Evolutionary conservation across 2,113 vertebrate species (phyloP).

Genomic region (Lipophrys pholis): DNA sequence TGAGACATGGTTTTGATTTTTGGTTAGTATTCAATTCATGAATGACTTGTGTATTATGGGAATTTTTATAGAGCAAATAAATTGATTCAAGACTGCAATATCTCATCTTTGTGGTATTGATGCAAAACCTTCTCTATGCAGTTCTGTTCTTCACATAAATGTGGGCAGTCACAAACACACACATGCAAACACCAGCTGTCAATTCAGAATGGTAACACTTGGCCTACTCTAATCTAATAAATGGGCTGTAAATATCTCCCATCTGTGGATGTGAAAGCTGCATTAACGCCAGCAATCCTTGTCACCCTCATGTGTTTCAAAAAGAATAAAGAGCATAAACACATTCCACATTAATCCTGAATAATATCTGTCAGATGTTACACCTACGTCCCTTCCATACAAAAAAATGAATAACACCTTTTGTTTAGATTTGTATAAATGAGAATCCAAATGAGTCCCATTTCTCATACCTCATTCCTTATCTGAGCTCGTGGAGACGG

Average conservation of each 20-base stretch:
- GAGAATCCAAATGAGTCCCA: not conserved
- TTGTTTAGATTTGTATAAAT: not conserved
- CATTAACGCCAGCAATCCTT: slow-evolving; percentile 30
- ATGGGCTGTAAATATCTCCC: slow-evolving; percentile 60
- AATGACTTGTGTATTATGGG: not conserved
- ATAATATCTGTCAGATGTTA: slow-evolving; percentile 37
- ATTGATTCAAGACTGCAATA: too few species aligned
- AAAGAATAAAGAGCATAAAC: slow-evolving; percentile 28
- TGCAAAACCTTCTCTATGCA: not conserved
- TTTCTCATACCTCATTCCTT: slow-evolving; percentile 72
- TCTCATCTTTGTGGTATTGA: not conserved
- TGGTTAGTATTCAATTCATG: too few species aligned
- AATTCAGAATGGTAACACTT: slow-evolving; percentile 42
- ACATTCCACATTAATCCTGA: slow-evolving; percentile 33
- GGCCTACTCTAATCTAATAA: slow-evolving; percentile 70
- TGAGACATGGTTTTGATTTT: too few species aligned
- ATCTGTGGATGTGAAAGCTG: slow-evolving; percentile 26
- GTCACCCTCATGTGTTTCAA: slow-evolving; percentile 20
- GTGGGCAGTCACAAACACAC: not conserved
- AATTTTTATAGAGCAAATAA: not conserved
- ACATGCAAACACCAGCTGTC: slow-evolving; percentile 44
- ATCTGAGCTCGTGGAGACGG: slow-evolving; percentile 72
- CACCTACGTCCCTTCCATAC: not conserved
- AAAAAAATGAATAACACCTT: not conserved
- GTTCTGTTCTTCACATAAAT: not conserved